Percentiles rank a stretch among this genome's conserved stretches.
phyloP scores from a whole-genome alignment of 2,888 invertebrate species.

The Philopedon plagiatum region DNA sequence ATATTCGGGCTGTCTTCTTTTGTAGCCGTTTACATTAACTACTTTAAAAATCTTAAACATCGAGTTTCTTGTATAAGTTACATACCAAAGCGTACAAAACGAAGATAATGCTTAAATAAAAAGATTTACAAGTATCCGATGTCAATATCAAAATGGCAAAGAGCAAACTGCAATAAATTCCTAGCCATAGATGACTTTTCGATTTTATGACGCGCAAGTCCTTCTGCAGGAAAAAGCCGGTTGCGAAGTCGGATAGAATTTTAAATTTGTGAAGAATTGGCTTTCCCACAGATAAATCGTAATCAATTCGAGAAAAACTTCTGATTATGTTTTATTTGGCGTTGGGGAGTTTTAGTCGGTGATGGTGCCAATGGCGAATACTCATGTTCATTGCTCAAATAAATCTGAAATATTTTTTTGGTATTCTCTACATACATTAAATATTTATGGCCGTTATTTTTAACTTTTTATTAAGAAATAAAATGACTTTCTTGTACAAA shows the following conservation, averaged over 20 bases:
- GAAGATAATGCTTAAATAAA: slow-evolving; percentile 24
- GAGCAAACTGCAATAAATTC: slow-evolving; percentile 58
- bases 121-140: slow-evolving; percentile 25
- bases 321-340: slow-evolving; percentile 52
- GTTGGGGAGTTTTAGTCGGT: background rate
- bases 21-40: background rate
- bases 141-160: slow-evolving; percentile 41
- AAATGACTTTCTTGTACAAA: too few species aligned
- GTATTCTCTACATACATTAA: too few species aligned
- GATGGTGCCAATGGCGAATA: background rate
- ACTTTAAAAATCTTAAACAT: slow-evolving; percentile 8
- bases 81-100: slow-evolving; percentile 23
- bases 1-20: slow-evolving; percentile 6
- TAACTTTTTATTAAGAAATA: too few species aligned
- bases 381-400: too few species aligned
- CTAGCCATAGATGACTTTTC: slow-evolving; percentile 59
- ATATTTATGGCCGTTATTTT: too few species aligned
- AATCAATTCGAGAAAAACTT: slow-evolving; percentile 54
- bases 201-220: slow-evolving; percentile 56
- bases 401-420: too few species aligned
- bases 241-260: slow-evolving; percentile 58
- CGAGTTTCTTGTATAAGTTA: slow-evolving; percentile 8
- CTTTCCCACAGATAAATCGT: slow-evolving; percentile 62
- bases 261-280: slow-evolving; percentile 63
- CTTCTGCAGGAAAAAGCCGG: slow-evolving; percentile 44